Conservation (phyloP, 1,140 invertebrate genomes). For the Globodera ellingtonae region DNA sequence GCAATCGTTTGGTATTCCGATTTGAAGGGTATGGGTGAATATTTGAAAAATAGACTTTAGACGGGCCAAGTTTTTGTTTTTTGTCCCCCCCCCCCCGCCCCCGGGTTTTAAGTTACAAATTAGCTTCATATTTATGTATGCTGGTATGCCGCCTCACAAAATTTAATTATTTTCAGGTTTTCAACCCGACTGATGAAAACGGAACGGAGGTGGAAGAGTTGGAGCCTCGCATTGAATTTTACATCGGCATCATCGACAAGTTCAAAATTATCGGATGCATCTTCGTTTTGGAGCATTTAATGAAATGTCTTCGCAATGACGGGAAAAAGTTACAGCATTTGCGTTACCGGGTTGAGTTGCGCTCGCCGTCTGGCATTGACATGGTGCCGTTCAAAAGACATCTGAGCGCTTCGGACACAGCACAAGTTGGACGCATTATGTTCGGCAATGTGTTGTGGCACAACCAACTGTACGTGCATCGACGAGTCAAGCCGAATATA, state of each 20-base stretch:
- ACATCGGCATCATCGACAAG: neutral
- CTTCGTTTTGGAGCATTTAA: conserved; percentile 16
- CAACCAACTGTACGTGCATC: conserved; percentile 13
- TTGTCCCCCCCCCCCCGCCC: no score
- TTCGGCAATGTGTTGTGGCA: conserved; percentile 14
- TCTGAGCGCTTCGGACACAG: conserved; percentile 16
- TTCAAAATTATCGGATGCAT: neutral
- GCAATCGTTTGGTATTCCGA: neutral
- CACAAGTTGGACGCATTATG: conserved; percentile 1
- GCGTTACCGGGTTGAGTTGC: conserved; percentile 1
- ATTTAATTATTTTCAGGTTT: neutral
- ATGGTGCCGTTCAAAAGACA: conserved; percentile 23
- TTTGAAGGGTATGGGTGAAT: neutral
- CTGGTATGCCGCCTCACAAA: no score
- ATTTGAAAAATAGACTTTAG: no score
- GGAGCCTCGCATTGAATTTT: conserved; percentile 6
- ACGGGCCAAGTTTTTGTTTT: no score
- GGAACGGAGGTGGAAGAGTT: conserved; percentile 8
- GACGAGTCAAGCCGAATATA: neutral
- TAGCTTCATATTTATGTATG: neutral
- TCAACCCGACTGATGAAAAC: neutral
- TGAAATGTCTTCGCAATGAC: neutral
- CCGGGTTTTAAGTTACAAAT: neutral
- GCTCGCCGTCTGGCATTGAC: neutral
- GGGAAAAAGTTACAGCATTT: neutral